Conservation (phyloP, 35 echinoderm and acorn worm genomes). For the Ophiothrix spiculata region DNA sequence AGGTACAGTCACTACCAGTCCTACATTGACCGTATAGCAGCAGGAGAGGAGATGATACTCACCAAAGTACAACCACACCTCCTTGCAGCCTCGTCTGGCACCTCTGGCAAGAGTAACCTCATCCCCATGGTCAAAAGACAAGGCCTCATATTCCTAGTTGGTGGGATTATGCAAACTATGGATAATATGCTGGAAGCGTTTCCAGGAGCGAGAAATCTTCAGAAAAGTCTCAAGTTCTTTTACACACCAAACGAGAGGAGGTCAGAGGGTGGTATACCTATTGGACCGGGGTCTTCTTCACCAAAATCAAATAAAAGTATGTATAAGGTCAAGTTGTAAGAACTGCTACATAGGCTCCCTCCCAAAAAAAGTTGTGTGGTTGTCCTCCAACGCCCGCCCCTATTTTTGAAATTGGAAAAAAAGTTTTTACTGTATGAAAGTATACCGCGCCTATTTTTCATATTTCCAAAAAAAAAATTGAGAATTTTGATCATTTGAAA, state of each 20-base stretch:
- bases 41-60: slow-evolving; percentile 54
- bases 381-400: too few relatives aligned
- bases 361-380: too few relatives aligned
- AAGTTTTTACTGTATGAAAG: too few relatives aligned
- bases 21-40: slow-evolving; percentile 61
- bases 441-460: too few relatives aligned
- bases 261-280: slow-evolving; percentile 60
- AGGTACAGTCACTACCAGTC: slow-evolving; percentile 62
- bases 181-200: slow-evolving; percentile 52
- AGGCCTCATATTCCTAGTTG: slow-evolving; percentile 41
- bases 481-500: too few relatives aligned
- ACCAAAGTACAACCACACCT: slow-evolving; percentile 68
- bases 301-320: slow-evolving; percentile 55
- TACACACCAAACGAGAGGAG: slow-evolving; percentile 68
- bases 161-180: slow-evolving; percentile 58
- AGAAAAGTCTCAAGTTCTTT: slow-evolving; percentile 78
- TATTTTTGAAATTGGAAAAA: too few relatives aligned
- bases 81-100: slow-evolving; percentile 71
- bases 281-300: slow-evolving; percentile 84
- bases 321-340: too few relatives aligned
- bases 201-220: slow-evolving; percentile 61
- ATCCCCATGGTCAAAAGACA: slow-evolving; percentile 80
- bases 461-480: too few relatives aligned
- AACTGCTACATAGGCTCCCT: too few relatives aligned
- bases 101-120: slow-evolving; percentile 64